Base-by-base conservation (phyloP, 2,797 vertebrate species). In the Oryzias dopingdopingensis region DNA sequence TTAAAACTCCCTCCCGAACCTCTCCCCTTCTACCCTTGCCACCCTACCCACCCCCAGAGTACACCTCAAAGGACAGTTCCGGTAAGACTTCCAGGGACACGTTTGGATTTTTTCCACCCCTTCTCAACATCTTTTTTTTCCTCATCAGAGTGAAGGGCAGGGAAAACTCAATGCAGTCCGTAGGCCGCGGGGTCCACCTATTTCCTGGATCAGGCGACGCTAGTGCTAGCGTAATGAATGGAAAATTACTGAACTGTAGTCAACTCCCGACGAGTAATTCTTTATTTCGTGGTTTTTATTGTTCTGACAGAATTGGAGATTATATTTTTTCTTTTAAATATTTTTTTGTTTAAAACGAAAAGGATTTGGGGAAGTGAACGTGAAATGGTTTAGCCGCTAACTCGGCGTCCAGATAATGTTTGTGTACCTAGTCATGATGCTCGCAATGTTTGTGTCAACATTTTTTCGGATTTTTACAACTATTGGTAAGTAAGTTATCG, bases 1-100 rank as follows among this genome's bases (percentile, higher is more conserved):
- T 91, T 66, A 86, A 87, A 91, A 92, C 81, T 93, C 92, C 90
- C 91, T 91, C 90, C 92, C 92, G 89, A 91, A 92, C 91, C 92
- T 91, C 87, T 86, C 89, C 92, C 92, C 91, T 87, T 90, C 81
- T 52, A 90, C 90, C 92, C 92, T 90, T 69, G 80, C 59, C 82
- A 91, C 89, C 91, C 91, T 90, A 87, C 89, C 91, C 91, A 87
- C 74, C 90, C 90, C 91, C 88, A 73, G 83, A 74, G 83, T 83
- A 61, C 78, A 29, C 79, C 69, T 74, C 79, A 69, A 80, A 81
- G 85, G 74, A 73, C 87, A 75, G 67, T 76, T 79, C 82, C 73
- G 90, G 91, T 92, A 87, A 88, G 87, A 45, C 44, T 26, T 50
- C 24, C 29, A 22, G 2, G 29, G 20, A 56, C 42, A 5, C n/a